Conservation (phyloP, 2,113 vertebrate species). For the Tyto alba region DNA sequence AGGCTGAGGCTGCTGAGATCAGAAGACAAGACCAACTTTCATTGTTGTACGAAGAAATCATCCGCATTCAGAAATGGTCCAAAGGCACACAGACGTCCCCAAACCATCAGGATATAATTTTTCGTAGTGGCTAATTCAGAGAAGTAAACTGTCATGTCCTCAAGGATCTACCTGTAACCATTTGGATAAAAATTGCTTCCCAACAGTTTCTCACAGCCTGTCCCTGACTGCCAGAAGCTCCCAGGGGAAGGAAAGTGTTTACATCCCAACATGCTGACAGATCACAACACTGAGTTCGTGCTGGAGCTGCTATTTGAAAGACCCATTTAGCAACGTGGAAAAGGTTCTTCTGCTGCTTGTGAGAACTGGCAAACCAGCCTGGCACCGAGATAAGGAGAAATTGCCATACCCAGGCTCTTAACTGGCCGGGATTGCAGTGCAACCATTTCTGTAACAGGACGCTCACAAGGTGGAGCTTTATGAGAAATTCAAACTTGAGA, state of each 20-base stretch:
- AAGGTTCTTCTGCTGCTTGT: background rate
- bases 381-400: background rate
- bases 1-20: background rate
- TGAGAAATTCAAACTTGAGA: background rate
- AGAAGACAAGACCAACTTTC: background rate
- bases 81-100: background rate
- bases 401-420: rapidly evolving
- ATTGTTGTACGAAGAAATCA: background rate
- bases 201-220: background rate
- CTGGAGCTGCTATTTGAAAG: background rate
- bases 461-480: background rate
- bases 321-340: background rate
- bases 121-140: background rate
- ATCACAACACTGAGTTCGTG: background rate
- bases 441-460: rapidly evolving
- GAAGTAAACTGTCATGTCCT: background rate
- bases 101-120: background rate
- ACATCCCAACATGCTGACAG: background rate
- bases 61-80: background rate
- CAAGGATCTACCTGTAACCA: background rate
- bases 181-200: background rate
- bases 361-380: background rate
- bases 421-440: rapidly evolving
- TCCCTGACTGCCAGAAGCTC: background rate
- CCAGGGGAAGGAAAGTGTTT: background rate